phyloP scores from a whole-genome alignment of 2,113 vertebrate genomes.

The Garra rufa region DNA sequence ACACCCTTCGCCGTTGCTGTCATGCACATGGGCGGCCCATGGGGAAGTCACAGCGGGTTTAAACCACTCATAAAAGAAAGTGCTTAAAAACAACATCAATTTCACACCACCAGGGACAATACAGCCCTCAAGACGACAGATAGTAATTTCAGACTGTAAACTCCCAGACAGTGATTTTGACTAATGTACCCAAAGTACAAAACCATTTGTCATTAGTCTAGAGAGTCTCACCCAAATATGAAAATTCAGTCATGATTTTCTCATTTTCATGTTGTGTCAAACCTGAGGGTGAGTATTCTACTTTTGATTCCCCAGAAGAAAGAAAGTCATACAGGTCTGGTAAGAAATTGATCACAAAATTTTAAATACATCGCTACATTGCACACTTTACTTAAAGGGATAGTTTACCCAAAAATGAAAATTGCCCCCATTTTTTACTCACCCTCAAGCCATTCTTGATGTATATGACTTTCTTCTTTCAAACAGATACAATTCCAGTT shows the following conservation, averaged over 20 bases:
- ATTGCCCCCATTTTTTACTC: too few species aligned
- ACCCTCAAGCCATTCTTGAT: too few species aligned
- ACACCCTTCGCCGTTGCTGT: background rate
- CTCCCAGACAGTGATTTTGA: background rate
- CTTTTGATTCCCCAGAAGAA: background rate
- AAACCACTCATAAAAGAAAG: conserved; percentile 18
- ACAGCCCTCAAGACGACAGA: background rate
- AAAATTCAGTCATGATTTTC: background rate
- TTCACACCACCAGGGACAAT: conserved; percentile 16
- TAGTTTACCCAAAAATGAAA: too few species aligned
- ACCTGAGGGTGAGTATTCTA: background rate
- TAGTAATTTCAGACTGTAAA: conserved; percentile 6
- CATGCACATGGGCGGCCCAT: background rate
- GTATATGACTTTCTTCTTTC: too few species aligned
- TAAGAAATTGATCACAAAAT: background rate
- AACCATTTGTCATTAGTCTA: background rate
- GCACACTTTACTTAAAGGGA: too few species aligned
- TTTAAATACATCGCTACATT: too few species aligned
- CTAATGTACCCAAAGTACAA: background rate
- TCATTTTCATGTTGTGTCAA: background rate
- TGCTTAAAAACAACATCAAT: conserved; percentile 8
- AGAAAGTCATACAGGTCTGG: background rate
- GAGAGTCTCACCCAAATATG: background rate
- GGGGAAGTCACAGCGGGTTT: conserved; percentile 3
- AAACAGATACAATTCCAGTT: too few species aligned